Conservation (phyloP, 2,113 vertebrate genomes). For the Mellivora capensis region DNA sequence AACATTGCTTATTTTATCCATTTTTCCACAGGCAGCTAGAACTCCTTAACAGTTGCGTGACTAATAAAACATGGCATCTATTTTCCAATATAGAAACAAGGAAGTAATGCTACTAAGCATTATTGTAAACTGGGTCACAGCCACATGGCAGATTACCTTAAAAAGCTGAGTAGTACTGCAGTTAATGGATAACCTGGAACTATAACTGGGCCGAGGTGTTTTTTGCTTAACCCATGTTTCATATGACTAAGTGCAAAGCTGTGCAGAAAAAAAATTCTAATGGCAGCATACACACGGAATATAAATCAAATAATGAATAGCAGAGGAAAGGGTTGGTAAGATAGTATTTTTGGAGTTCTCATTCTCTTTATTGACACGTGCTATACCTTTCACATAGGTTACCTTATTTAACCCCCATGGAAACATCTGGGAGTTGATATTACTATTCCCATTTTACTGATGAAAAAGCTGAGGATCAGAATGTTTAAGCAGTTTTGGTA, state of each 20-base stretch:
- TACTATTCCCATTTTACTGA: neutral
- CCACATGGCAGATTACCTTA: neutral
- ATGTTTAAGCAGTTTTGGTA: neutral
- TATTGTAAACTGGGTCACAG: slow-evolving; percentile 50
- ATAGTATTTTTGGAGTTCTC: neutral
- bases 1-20: neutral
- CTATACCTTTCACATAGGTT: neutral
- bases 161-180: neutral
- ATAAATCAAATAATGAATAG: neutral
- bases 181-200: slow-evolving; percentile 40
- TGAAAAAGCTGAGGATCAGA: neutral
- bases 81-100: slow-evolving; percentile 48
- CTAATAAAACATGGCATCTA: slow-evolving; percentile 46
- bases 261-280: neutral
- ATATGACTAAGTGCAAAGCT: neutral
- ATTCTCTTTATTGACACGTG: neutral
- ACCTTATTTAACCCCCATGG: neutral
- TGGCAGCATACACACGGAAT: neutral
- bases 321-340: neutral
- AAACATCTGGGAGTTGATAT: neutral
- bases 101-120: slow-evolving; percentile 18
- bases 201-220: neutral
- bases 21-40: neutral
- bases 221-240: neutral
- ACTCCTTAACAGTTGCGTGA: neutral